Base-by-base conservation (phyloP, 2,888 invertebrate species). In the Amblyjoppa fuscipennis region DNA sequence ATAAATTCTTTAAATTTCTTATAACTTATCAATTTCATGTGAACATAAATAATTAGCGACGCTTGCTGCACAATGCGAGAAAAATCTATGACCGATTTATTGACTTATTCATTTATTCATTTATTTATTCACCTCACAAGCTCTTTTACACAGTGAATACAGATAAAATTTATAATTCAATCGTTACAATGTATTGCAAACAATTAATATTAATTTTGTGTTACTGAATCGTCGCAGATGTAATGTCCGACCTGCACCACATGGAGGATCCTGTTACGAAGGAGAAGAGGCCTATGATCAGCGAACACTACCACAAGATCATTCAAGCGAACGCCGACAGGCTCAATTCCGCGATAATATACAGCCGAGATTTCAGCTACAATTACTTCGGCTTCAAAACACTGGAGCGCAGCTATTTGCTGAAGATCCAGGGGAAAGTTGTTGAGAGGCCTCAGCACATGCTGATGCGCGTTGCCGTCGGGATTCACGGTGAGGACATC, bases 331-430 rank as follows among this genome's bases (percentile, higher is more conserved):
- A 99, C 94, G 97, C 98, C n/a, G 98, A 98, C 91, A 95, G 96
- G 86, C 95, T 99, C 73, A 98, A 99, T 94, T 98, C 99, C 0
- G 97, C 98, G 28, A 99, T 99, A 90, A 98, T 99, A 59, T 99
- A 99, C 94, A 99, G 99, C 93, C 96, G 99, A 90, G 99, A 99
- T 94, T 99, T 98, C 94, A 97, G 96, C 84, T 99, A 99, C 94
- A 99, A 98, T 93, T 99, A 98, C 93, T 99, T 99, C 95, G 99
- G 99, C n/a, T 99, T 99, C 93, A 99, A 99, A 96, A 99, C 99
- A 0, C 95, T 99, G 78, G 99, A 99, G 92, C 96, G 98, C 68
- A 99, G 99, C 0, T 99, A 99, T 94, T 95, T 99, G 88, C 94
- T 99, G 82, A 98, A 98, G 95, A 98, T 99, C 75, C 96, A 98